Percentiles rank a stretch among this genome's conserved stretches.
Evolutionary conservation across 2,888 invertebrate genomes (phyloP).

Genomic region (Antheraea assamensis): DNA sequence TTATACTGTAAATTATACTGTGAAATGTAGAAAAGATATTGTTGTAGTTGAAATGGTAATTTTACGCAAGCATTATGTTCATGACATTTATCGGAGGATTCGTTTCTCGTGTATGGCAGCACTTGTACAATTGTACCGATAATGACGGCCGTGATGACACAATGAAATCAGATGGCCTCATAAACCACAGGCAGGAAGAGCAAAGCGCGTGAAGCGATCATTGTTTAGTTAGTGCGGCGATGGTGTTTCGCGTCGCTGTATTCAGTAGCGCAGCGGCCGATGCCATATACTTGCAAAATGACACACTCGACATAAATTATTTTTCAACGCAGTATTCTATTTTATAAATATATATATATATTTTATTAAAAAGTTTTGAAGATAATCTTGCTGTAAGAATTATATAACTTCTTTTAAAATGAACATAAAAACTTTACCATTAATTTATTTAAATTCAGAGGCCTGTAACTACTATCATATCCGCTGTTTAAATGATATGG

Average conservation of each 20-base stretch:
- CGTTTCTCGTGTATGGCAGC: neutral
- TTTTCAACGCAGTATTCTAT: neutral
- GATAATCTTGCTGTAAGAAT: no score
- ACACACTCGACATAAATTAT: neutral
- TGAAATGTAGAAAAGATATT: no score
- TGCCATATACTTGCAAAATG: neutral
- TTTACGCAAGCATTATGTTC: neutral
- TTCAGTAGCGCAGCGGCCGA: conserved; percentile 35
- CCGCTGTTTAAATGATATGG: no score
- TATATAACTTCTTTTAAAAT: no score
- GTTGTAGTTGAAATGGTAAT: neutral
- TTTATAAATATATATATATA: no score
- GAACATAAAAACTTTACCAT: no score
- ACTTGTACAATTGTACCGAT: conserved; percentile 7
- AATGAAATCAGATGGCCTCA: conserved; percentile 63
- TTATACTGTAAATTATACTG: neutral
- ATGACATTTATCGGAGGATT: neutral
- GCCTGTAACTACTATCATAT: no score
- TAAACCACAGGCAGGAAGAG: conserved; percentile 63
- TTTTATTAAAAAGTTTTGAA: no score
- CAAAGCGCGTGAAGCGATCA: conserved; percentile 62
- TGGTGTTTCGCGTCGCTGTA: conserved; percentile 65
- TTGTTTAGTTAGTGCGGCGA: conserved; percentile 57
- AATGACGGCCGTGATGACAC: conserved; percentile 41
- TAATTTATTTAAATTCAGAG: no score